Base-by-base conservation (phyloP, 2,888 invertebrate species). In the Dynastes hyllus region DNA sequence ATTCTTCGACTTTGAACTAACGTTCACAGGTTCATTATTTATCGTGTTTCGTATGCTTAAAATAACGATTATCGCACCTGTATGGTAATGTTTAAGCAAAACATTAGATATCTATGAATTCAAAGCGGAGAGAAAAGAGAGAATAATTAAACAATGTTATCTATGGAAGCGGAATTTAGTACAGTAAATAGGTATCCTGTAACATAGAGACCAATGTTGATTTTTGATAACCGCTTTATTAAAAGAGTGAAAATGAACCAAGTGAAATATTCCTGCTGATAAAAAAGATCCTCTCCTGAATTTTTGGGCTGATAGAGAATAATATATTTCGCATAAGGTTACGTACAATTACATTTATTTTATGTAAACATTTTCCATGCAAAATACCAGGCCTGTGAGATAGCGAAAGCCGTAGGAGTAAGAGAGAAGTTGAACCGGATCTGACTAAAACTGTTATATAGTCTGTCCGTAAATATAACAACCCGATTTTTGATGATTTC, bases 381-480 rank as follows among this genome's bases (percentile, higher is more conserved):
- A 53, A 53, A 70, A 53, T 70, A n/a, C 9, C n/a, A 45, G 8
- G 45, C 8, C 6, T 9, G 2, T 45, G 6, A 45, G 45, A 11
- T 45, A 45, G 9, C 45, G 8, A 45, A 45, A 45, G 11, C 45
- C 45, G 45, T 8, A 45, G 11, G 45, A 45, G 45, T 8, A 11
- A 45, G 45, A 45, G 45, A 45, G 45, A 45, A 70, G 70, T 53
- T 70, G 37, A 51, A 70, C 53, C 32, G 32, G 55, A 71, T 55
- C 32, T n/a, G 32, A 53, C 29, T 53, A 6, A n/a, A 29, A 53
- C 13, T 53, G 53, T 55, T 53, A 53, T 32, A 16, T 32, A 37
- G n/a, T 71, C 11, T 6, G 53, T 70, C 32, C 3, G 32, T 32
- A 32, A 5, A 5, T 32, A 32, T 32, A 32, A 32, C 32, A 5